Conservation (phyloP, 2,113 vertebrate genomes). For the Rana temporaria region DNA sequence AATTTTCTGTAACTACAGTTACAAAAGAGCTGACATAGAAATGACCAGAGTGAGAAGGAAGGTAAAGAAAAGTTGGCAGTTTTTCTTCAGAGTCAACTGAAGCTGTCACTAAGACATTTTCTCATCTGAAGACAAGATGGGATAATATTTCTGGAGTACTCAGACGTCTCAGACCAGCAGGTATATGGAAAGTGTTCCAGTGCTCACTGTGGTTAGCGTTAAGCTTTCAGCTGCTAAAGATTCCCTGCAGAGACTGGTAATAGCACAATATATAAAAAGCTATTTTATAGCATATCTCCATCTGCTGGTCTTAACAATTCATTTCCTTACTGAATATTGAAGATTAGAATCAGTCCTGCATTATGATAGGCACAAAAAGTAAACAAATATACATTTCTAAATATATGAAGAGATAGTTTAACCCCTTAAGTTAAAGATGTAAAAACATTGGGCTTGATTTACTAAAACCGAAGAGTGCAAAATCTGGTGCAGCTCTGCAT, state of each 20-base stretch:
- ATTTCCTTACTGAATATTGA: conserved; percentile 33
- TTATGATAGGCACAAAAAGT: conserved; percentile 13
- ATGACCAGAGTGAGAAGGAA: not conserved
- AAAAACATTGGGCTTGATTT: too few species aligned
- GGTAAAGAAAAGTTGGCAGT: not conserved
- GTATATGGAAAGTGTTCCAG: conserved; percentile 30
- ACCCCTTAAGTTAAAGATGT: too few species aligned
- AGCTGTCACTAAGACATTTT: conserved; percentile 13
- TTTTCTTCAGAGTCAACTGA: not conserved
- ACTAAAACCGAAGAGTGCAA: too few species aligned
- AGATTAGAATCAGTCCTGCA: not conserved
- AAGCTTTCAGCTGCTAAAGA: conserved; percentile 47
- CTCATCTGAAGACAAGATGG: conserved; percentile 24
- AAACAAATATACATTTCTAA: not conserved
- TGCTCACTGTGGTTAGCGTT: conserved; percentile 18
- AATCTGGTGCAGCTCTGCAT: too few species aligned
- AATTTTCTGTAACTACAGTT: not conserved
- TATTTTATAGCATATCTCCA: conserved; percentile 43
- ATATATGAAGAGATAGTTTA: too few species aligned
- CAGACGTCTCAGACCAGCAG: conserved; percentile 30
- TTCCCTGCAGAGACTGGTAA: conserved; percentile 45
- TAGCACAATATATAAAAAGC: conserved; percentile 33
- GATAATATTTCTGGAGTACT: conserved; percentile 43
- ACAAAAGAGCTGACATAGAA: not conserved
- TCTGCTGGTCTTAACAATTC: conserved; percentile 42